Percentiles rank a stretch among this genome's conserved stretches.
Evolutionary conservation across 2,797 vertebrate genomes (phyloP).

Genomic region (Melanotaenia pygmaea): DNA sequence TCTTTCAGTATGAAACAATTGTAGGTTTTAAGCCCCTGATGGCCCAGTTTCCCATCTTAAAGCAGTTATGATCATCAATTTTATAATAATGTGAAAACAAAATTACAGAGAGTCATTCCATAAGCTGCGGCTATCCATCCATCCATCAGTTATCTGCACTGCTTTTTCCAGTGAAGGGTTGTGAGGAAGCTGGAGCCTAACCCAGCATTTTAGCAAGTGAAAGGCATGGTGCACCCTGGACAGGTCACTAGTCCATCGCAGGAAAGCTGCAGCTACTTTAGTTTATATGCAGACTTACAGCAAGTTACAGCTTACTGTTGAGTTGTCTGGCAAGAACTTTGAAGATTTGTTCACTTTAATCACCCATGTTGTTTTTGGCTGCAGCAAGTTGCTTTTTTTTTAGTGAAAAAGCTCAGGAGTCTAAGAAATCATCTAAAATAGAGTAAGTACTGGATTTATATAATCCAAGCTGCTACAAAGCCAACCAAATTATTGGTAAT

Average conservation of each 20-base stretch:
- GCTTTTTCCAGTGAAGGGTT: too few relatives aligned
- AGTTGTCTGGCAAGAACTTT: background rate
- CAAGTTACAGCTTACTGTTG: constrained; percentile 2
- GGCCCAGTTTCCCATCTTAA: constrained; percentile 7
- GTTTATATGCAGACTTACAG: background rate
- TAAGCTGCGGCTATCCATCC: background rate
- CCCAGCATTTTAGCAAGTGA: too few relatives aligned
- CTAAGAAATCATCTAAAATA: constrained; percentile 1
- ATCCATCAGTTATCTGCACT: too few relatives aligned
- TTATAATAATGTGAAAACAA: background rate
- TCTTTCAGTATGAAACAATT: constrained; percentile 12
- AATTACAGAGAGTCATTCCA: background rate
- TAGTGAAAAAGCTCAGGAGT: constrained; percentile 7
- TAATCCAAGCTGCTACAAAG: background rate
- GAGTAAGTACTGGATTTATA: background rate
- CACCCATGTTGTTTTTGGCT: background rate
- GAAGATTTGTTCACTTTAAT: constrained; percentile 6
- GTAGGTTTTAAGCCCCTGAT: constrained; percentile 11
- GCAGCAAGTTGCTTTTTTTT: background rate
- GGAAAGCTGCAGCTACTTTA: background rate
- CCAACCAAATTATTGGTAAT: background rate
- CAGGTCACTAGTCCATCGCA: too few relatives aligned
- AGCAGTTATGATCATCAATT: background rate
- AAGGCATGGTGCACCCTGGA: too few relatives aligned
- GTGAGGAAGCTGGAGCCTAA: too few relatives aligned